Percentiles rank a stretch among this genome's conserved stretches.
These are phyloP conservation scores for Paramormyrops hopkinsi DNA, from an alignment of 2,797 vertebrate species.

Conservation along the genomic window DNA sequence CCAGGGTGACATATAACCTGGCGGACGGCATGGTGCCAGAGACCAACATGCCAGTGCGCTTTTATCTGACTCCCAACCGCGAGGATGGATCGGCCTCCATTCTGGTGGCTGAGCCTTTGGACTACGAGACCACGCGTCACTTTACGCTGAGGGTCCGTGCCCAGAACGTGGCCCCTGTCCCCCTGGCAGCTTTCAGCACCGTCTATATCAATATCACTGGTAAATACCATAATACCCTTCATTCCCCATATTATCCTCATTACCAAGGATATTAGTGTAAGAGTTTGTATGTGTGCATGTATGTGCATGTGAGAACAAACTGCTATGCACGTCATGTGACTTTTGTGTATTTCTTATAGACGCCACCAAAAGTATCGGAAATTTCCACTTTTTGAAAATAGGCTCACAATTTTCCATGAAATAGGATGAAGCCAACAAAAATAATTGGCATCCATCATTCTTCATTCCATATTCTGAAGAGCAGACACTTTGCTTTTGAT, in stretches of 20 bases:
- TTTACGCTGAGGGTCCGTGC: slow-evolving; percentile 76
- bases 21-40: slow-evolving; percentile 81
- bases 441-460: background rate
- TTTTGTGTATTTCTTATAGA: background rate
- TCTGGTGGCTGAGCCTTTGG: slow-evolving; percentile 76
- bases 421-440: background rate
- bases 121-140: slow-evolving; percentile 75
- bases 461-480: background rate
- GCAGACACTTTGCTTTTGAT: background rate
- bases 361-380: background rate
- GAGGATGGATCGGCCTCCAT: slow-evolving; percentile 78
- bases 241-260: background rate
- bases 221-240: slow-evolving; percentile 34
- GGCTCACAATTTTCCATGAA: background rate
- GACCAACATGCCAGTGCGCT: slow-evolving; percentile 80
- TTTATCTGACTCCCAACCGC: slow-evolving; percentile 83
- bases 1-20: slow-evolving; percentile 76
- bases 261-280: background rate
- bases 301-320: background rate
- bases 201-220: slow-evolving; percentile 77
- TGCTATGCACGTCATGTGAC: background rate
- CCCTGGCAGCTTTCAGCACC: slow-evolving; percentile 71
- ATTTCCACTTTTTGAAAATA: background rate
- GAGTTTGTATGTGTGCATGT: background rate
- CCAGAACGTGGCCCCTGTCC: slow-evolving; percentile 77